phyloP scores from a whole-genome alignment of 2,113 vertebrate genomes.

The Eolophus roseicapilla region DNA sequence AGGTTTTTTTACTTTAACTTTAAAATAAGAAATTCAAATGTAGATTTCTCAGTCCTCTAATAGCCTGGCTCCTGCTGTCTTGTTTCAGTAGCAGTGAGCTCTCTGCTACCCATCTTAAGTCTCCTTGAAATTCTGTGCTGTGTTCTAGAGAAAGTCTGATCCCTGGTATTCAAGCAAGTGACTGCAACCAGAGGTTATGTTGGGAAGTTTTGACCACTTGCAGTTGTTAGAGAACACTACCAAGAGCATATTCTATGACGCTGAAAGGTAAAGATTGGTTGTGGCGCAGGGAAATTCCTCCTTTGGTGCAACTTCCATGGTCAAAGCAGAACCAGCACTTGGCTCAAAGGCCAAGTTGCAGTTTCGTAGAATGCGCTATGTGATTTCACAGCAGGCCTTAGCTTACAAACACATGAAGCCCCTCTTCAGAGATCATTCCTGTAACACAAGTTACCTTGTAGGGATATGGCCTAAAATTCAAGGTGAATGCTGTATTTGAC shows the following conservation, averaged over 20 bases:
- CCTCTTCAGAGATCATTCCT: background rate
- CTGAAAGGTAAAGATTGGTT: background rate
- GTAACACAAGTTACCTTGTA: background rate
- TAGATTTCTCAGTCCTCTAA: background rate
- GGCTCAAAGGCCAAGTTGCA: background rate
- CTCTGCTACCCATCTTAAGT: background rate
- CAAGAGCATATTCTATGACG: background rate
- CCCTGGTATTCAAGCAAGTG: background rate
- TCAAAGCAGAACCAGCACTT: background rate
- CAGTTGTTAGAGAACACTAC: background rate
- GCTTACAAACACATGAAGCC: background rate
- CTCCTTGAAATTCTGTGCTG: background rate
- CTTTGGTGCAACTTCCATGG: background rate
- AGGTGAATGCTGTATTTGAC: slow-evolving; percentile 39
- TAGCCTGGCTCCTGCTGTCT: background rate
- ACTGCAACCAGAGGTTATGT: background rate
- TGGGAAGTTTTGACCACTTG: background rate
- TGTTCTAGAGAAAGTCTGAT: background rate
- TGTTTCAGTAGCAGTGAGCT: background rate
- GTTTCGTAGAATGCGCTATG: slow-evolving; percentile 9
- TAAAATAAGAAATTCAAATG: background rate
- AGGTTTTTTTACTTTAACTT: background rate
- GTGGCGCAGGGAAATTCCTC: background rate
- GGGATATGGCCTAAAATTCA: background rate
- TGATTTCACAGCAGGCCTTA: background rate